Evolutionary conservation across 2,113 vertebrate genomes (phyloP).

Genomic region (Nothoprocta pentlandii): DNA sequence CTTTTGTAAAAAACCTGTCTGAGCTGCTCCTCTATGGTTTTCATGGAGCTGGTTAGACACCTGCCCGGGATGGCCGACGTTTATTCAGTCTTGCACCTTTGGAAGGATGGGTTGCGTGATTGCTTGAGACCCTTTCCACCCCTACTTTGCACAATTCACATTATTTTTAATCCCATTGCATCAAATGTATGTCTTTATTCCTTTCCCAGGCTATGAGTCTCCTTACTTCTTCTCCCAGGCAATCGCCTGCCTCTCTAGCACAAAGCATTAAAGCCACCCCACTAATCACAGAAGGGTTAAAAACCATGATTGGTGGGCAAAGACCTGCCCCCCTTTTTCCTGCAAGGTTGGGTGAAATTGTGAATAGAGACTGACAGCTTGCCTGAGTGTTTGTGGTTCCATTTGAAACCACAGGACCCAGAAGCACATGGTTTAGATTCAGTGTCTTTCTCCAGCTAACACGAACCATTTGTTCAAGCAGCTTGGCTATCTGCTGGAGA

Average conservation of each 20-base stretch:
- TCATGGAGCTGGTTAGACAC: not conserved
- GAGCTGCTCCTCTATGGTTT: not conserved
- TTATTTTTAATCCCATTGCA: not conserved
- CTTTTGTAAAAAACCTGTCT: not conserved
- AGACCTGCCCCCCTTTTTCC: not conserved
- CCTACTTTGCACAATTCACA: not conserved
- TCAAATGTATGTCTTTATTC: not conserved
- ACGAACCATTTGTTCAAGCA: constrained; percentile 79
- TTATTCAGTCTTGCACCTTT: not conserved
- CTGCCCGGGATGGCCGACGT: not conserved
- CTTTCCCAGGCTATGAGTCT: not conserved
- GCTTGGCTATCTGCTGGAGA: constrained; percentile 75
- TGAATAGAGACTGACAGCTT: constrained; percentile 75
- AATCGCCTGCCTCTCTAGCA: fast-evolving
- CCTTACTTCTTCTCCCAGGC: not conserved
- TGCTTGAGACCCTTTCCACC: not conserved
- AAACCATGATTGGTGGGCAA: constrained; percentile 32
- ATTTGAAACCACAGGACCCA: constrained; percentile 75
- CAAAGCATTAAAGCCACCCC: not conserved
- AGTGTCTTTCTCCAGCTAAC: constrained; percentile 76
- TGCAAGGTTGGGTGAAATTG: constrained; percentile 64
- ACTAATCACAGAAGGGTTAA: constrained; percentile 58
- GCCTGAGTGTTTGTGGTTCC: constrained; percentile 73
- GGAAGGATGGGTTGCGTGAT: not conserved
- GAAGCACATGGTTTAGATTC: constrained; percentile 80